Conservation (phyloP, 2,888 invertebrate species). For the Morpho helenor region DNA sequence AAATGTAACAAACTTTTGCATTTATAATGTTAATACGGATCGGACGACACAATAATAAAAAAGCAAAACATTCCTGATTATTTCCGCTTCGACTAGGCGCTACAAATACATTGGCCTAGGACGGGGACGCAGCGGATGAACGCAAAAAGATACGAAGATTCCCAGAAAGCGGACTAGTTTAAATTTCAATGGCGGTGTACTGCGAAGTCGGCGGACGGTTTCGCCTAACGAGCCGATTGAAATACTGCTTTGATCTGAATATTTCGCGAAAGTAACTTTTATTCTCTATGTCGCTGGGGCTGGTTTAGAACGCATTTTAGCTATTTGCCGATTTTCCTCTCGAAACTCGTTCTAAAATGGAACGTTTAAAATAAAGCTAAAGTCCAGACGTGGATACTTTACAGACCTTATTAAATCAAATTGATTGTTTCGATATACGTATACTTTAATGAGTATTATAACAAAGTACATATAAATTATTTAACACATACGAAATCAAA, state of each 20-base stretch:
- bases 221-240: constrained; percentile 72
- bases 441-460: too few relatives aligned
- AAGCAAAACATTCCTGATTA: constrained; percentile 19
- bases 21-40: too few relatives aligned
- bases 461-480: too few relatives aligned
- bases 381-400: neutral
- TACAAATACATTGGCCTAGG: constrained; percentile 55
- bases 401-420: neutral
- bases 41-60: neutral
- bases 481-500: too few relatives aligned
- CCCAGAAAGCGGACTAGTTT: constrained; percentile 67
- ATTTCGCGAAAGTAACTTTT: constrained; percentile 33
- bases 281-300: constrained; percentile 5
- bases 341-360: constrained; percentile 12
- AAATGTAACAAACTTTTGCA: too few relatives aligned
- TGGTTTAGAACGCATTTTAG: constrained; percentile 7
- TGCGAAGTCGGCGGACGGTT: constrained; percentile 58
- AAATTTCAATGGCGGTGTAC: constrained; percentile 73
- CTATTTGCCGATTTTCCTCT: constrained; percentile 25
- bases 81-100: constrained; percentile 26
- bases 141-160: constrained; percentile 49
- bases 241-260: constrained; percentile 61
- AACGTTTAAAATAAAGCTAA: constrained; percentile 1
- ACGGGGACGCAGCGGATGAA: constrained; percentile 35
- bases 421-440: too few relatives aligned